Conservation (phyloP, 2,888 invertebrate species). For the Halocaridina rubra region DNA sequence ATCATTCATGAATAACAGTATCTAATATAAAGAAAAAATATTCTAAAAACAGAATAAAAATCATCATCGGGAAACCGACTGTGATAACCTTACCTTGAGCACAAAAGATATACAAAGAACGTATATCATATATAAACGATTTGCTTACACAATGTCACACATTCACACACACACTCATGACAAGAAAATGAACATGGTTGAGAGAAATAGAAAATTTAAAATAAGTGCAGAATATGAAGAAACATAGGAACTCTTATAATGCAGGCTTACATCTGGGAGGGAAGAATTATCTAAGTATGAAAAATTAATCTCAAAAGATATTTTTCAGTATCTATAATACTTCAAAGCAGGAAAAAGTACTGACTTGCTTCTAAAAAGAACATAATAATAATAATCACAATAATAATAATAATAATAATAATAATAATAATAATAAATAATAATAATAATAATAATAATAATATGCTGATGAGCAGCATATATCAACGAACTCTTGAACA, state of each 20-base stretch:
- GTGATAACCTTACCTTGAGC: slow-evolving; percentile 41
- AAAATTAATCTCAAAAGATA: not conserved
- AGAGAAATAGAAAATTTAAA: not conserved
- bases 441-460: too few species aligned
- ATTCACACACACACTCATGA: not conserved
- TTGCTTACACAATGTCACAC: too few species aligned
- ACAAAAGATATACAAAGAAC: slow-evolving; percentile 18
- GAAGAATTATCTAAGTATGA: not conserved
- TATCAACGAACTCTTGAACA: too few species aligned
- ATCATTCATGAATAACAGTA: too few species aligned
- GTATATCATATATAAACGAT: not conserved
- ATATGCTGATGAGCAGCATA: too few species aligned
- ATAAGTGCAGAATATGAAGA: slow-evolving; percentile 44
- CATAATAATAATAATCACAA: too few species aligned
- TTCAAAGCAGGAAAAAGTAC: not conserved
- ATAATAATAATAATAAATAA: not conserved
- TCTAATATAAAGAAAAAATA: too few species aligned
- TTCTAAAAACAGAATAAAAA: too few species aligned
- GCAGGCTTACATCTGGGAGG: not conserved
- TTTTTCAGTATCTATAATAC: slow-evolving; percentile 1
- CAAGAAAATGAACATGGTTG: not conserved
- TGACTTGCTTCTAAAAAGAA: not conserved
- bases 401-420: too few species aligned
- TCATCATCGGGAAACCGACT: not conserved
- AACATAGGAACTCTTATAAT: slow-evolving; percentile 49